Base-by-base conservation (phyloP, 1,140 invertebrate genomes). In the Cyclargus thomasi region DNA sequence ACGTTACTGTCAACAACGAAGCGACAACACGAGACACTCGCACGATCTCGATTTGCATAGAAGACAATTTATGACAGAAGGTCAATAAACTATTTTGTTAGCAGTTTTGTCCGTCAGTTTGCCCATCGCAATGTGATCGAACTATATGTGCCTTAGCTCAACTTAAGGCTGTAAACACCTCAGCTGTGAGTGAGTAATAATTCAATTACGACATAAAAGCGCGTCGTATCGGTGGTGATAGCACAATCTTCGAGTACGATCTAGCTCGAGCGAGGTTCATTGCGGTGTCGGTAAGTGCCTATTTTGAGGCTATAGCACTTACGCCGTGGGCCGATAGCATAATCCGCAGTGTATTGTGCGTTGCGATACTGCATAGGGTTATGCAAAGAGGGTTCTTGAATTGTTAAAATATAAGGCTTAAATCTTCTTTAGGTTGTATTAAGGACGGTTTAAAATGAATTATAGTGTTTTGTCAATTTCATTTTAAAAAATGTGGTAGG, bases 251-350 rank as follows among this genome's bases (percentile, higher is more conserved):
- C 70, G 74, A 67, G 75, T 72, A 68, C 73, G 74, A 87, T 85
- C 82, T 77, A 78, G 76, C 76, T 71, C 74, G 79, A 80, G 77
- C 73, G 78, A 78, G 76, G 79, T 77, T 85, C 82, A 86, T 83
- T 88, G 83, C 79, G 80, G 84, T 70, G 74, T 70, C 71, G 69
- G 76, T 88, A 88, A 89, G 87, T 90, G 82, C 81, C 85, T 90
- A 88, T 90, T 65, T 85, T 81, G 80, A 83, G 78, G 82, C 79
- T 80, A 79, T 81, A 85, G 80, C 82, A 82, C 86, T 89, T 84
- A 86, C 74, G 77, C 79, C 74, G 75, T 77, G 78, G 74, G 73
- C 78, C 77, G 84, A 88, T 86, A 87, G 72, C 78, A 75, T 85
- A 82, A 88, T 88, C 83, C 80, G 73, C 75, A 79, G 77, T 82